Evolutionary conservation across 2,888 invertebrate species (phyloP).

Genomic region (Rhynchonema sp.): DNA sequence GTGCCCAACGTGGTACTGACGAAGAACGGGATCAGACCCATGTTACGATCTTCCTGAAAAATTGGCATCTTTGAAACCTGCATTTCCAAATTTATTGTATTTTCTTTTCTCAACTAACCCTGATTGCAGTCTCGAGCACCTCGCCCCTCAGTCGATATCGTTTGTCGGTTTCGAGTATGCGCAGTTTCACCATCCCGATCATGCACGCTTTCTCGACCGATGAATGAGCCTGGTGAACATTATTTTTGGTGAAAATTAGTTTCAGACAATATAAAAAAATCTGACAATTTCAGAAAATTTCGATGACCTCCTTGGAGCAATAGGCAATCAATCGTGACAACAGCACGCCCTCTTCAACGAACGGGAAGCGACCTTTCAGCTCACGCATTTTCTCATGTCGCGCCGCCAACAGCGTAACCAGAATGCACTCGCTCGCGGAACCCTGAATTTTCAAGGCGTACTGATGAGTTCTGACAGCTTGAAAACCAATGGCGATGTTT

Average conservation of each 20-base stretch:
- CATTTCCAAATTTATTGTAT: not conserved
- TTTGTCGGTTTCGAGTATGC: constrained; percentile 72
- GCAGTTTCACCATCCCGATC: constrained; percentile 74
- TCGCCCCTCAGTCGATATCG: constrained; percentile 62
- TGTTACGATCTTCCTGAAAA: constrained; percentile 63
- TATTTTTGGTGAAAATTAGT: no score
- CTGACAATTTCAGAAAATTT: no score
- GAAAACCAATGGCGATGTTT: no score
- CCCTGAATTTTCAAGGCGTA: constrained; percentile 40
- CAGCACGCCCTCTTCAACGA: no score
- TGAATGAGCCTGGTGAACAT: constrained; percentile 50
- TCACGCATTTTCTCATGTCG: no score
- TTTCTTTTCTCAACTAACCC: no score
- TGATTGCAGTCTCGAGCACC: constrained; percentile 55
- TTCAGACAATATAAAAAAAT: no score
- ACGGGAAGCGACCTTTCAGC: no score
- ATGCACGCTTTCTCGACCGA: constrained; percentile 87
- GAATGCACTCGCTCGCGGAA: constrained; percentile 70
- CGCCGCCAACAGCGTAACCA: constrained; percentile 52
- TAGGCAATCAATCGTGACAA: no score
- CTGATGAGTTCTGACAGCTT: no score
- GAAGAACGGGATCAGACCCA: constrained; percentile 85
- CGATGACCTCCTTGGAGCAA: no score
- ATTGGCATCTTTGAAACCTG: not conserved
- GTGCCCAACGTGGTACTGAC: constrained; percentile 79